These are phyloP conservation scores for Synanthedon andrenaeformis DNA, from an alignment of 2,888 invertebrate species.

Conservation along the genomic window DNA sequence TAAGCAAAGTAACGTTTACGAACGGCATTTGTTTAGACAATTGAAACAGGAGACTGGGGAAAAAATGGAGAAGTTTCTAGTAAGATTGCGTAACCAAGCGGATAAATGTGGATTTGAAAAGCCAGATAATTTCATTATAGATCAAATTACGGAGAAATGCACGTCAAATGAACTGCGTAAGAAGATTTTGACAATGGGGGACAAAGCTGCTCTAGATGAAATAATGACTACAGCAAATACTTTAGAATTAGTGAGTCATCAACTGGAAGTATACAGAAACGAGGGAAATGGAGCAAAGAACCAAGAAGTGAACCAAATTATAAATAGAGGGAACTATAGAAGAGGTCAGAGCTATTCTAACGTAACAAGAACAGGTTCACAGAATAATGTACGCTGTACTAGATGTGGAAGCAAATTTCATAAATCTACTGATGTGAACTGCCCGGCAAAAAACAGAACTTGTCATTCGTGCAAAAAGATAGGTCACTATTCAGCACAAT, in stretches of 20 bases:
- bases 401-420: no score
- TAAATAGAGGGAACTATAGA: no score
- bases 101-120: constrained; percentile 5
- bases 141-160: constrained; percentile 5
- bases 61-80: constrained; percentile 6
- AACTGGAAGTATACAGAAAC: constrained; percentile 2
- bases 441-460: no score
- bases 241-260: constrained; percentile 5
- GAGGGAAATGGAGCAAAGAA: not conserved
- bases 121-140: constrained; percentile 2
- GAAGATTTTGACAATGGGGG: constrained; percentile 5
- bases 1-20: constrained; percentile 4
- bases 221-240: constrained; percentile 5
- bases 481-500: no score
- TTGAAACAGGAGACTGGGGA: constrained; percentile 4
- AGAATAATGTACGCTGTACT: no score
- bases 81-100: constrained; percentile 4
- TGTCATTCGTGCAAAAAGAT: no score
- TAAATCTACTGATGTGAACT: no score
- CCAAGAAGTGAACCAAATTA: no score
- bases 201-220: constrained; percentile 4
- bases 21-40: constrained; percentile 2
- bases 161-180: constrained; percentile 5
- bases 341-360: no score
- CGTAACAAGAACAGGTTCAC: no score